phyloP scores from a whole-genome alignment of 1,140 invertebrate genomes.

The Dreissena polymorpha region DNA sequence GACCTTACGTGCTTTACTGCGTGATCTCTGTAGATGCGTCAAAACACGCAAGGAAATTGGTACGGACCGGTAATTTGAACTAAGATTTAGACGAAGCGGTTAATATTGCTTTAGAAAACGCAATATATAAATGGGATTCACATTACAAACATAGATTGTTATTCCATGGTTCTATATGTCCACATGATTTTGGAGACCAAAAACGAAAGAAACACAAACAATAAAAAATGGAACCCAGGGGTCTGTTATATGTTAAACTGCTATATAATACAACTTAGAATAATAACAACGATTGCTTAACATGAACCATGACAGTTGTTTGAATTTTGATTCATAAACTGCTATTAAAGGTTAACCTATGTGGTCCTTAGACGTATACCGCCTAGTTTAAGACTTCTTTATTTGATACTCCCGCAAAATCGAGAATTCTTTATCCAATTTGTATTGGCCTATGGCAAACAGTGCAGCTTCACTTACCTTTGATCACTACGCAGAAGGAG shows the following conservation, averaged over 20 bases:
- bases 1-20: conserved; percentile 91
- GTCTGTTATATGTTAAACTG: conserved; percentile 96
- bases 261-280: conserved; percentile 94
- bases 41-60: conserved; percentile 98
- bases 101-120: conserved; percentile 95
- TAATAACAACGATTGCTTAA: conserved; percentile 85
- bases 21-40: conserved; percentile 97
- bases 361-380: conserved; percentile 97
- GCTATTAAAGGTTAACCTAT: conserved; percentile 94
- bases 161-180: conserved; percentile 76
- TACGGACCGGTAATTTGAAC: conserved; percentile 97
- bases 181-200: conserved; percentile 67
- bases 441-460: conserved; percentile 95
- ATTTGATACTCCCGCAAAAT: too few species aligned
- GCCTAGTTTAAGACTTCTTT: conserved; percentile 76
- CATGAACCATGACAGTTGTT: conserved; percentile 83
- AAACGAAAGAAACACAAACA: conserved; percentile 82
- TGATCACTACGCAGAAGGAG: too few species aligned
- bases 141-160: conserved; percentile 82
- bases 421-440: too few species aligned
- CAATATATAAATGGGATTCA: conserved; percentile 95
- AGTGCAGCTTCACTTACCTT: conserved; percentile 92
- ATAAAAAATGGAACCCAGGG: conserved; percentile 91
- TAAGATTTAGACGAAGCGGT: conserved; percentile 99
- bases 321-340: conserved; percentile 94